phyloP scores from a whole-genome alignment of 53 echinoderm and acorn worm genomes.

The Apostichopus leukothele region DNA sequence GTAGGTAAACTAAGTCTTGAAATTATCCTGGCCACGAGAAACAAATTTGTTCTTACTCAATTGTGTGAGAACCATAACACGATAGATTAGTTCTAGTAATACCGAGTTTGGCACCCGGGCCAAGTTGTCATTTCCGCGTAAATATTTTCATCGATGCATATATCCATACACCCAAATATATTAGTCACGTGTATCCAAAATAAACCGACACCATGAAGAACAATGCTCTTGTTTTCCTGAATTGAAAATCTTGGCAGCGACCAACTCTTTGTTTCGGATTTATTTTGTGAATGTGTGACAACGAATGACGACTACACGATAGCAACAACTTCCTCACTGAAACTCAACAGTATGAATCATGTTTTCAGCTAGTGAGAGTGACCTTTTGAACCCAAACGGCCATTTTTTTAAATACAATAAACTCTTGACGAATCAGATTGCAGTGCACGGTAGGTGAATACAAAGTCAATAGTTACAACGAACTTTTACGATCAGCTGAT shows the following conservation, averaged over 20 bases:
- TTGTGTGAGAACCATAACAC: too few relatives aligned
- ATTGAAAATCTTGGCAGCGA: neutral
- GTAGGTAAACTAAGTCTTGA: too few relatives aligned
- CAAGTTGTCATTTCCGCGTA: too few relatives aligned
- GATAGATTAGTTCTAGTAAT: too few relatives aligned
- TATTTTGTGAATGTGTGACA: neutral
- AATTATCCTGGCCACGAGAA: too few relatives aligned
- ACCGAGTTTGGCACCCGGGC: too few relatives aligned
- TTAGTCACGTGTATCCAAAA: too few relatives aligned
- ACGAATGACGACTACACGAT: neutral
- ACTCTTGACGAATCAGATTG: slow-evolving; percentile 40
- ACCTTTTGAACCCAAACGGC: slow-evolving; percentile 8
- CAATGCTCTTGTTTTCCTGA: too few relatives aligned
- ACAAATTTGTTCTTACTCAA: too few relatives aligned
- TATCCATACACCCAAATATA: too few relatives aligned
- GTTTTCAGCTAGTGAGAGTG: neutral
- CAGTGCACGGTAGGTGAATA: neutral
- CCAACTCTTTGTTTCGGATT: neutral
- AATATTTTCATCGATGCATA: too few relatives aligned
- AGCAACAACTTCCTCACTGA: neutral
- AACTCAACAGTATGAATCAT: neutral
- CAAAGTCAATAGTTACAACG: slow-evolving; percentile 11
- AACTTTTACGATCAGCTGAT: slow-evolving; percentile 2
- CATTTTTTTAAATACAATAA: slow-evolving; percentile 31
- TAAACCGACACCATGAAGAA: too few relatives aligned